Conservation (phyloP, 2,113 vertebrate genomes). For the Anolis carolinensis region DNA sequence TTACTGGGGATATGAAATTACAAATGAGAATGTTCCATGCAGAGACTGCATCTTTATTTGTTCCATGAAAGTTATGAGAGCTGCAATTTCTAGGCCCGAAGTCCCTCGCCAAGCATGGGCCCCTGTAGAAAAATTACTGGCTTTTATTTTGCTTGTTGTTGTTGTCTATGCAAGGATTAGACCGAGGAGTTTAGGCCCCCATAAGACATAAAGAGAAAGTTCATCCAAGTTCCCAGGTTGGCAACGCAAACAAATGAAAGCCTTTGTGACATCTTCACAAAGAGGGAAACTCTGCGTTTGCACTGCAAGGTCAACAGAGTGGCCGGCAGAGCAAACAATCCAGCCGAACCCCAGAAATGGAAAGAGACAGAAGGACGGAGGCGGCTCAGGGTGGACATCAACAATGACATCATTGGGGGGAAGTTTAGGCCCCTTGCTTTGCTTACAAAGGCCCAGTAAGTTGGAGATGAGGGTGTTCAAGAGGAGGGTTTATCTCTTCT, state of each 20-base stretch:
- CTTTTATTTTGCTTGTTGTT: no score
- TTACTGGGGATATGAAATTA: not conserved
- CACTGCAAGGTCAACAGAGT: conserved; percentile 69
- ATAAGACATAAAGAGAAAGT: conserved; percentile 66
- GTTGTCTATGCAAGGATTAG: conserved; percentile 27
- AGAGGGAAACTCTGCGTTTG: conserved; percentile 67
- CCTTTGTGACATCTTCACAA: conserved; percentile 78
- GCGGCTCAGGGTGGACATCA: conserved; percentile 31
- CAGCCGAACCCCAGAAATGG: conserved; percentile 50
- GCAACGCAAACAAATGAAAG: conserved; percentile 75
- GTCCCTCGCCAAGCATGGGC: not conserved
- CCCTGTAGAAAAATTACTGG: not conserved
- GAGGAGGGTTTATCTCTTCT: not conserved
- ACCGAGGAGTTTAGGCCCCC: conserved; percentile 23
- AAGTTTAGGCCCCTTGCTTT: conserved; percentile 12
- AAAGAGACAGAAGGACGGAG: conserved; percentile 58
- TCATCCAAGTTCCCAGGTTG: conserved; percentile 68
- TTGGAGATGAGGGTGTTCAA: not conserved
- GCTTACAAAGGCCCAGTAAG: not conserved
- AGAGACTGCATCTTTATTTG: not conserved
- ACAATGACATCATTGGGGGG: conserved; percentile 43
- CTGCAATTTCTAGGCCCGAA: not conserved
- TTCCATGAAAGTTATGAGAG: not conserved
- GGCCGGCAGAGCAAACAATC: conserved; percentile 74
- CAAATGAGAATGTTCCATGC: not conserved